Percentiles rank a stretch among this genome's conserved stretches.
phyloP scores from a whole-genome alignment of 2,113 vertebrate species.

The Thamnophis sirtalis region DNA sequence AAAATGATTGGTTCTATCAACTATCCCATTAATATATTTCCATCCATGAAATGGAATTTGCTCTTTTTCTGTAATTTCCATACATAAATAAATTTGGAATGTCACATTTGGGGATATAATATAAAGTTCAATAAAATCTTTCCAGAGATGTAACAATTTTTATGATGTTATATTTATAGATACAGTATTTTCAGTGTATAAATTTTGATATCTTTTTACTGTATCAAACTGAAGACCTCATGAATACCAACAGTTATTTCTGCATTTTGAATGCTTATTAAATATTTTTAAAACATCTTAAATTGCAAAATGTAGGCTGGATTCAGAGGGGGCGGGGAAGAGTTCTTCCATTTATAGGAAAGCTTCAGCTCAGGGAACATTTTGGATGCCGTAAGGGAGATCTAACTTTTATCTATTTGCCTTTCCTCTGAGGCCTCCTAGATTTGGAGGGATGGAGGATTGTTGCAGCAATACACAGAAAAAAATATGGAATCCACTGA shows the following conservation, averaged over 20 bases:
- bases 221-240: background rate
- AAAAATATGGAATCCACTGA: background rate
- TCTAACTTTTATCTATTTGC: too few species aligned
- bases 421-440: background rate
- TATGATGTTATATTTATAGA: background rate
- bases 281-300: background rate
- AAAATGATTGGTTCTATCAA: background rate
- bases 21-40: background rate
- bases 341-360: background rate
- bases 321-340: background rate
- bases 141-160: background rate
- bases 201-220: background rate
- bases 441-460: background rate
- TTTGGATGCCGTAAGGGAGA: background rate
- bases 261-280: background rate
- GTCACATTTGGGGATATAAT: background rate
- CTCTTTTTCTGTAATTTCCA: background rate
- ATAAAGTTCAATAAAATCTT: background rate
- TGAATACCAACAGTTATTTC: background rate
- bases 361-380: background rate
- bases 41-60: background rate
- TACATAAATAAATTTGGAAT: background rate
- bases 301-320: background rate
- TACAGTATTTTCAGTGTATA: background rate
- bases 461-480: background rate